Conservation (phyloP, 2,113 vertebrate species). For the Halichoerus grypus region DNA sequence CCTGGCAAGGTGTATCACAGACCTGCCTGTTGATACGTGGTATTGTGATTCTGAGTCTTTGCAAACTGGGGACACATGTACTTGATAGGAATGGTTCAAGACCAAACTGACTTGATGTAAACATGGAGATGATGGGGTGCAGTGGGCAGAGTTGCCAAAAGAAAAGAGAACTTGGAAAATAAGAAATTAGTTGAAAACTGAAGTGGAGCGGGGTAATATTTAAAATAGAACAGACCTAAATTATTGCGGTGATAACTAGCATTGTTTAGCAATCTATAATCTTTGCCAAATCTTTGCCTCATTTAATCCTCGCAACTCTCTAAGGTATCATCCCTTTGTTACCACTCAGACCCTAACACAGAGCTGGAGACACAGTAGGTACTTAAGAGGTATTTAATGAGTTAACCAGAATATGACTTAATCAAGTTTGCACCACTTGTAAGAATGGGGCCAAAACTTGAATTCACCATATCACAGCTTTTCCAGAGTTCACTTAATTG, state of each 20-base stretch:
- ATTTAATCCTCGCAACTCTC: not conserved
- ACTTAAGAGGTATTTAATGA: not conserved
- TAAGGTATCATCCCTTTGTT: not conserved
- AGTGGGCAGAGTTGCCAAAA: not conserved
- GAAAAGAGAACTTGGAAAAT: not conserved
- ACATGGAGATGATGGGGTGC: not conserved
- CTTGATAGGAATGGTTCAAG: not conserved
- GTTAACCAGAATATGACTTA: constrained; percentile 20
- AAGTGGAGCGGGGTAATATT: not conserved
- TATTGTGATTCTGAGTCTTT: not conserved
- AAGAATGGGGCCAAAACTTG: not conserved
- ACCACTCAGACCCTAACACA: not conserved
- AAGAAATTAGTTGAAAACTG: not conserved
- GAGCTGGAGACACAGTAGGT: not conserved
- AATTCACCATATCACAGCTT: not conserved
- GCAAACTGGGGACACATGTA: not conserved
- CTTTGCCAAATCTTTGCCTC: not conserved
- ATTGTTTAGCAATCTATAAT: not conserved
- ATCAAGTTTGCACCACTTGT: not conserved
- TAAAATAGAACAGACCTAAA: not conserved
- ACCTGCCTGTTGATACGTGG: not conserved
- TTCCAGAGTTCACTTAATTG: not conserved
- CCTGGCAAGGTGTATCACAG: not conserved
- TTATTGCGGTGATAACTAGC: not conserved
- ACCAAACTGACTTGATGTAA: not conserved